Conservation (phyloP, 1,140 invertebrate genomes). For the Lysiphlebus fabarum region DNA sequence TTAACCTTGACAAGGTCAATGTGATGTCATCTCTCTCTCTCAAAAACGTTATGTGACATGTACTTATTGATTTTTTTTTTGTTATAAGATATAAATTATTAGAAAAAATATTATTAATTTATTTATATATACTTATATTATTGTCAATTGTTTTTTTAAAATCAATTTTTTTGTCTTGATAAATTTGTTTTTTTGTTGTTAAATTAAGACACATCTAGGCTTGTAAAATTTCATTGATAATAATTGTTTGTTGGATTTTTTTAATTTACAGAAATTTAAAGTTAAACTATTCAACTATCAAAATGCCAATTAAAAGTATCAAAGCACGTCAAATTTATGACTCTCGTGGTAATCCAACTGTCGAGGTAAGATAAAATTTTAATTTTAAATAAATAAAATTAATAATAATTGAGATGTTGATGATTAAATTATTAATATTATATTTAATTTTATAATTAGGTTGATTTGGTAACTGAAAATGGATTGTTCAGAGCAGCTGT, state of each 20-base stretch:
- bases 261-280: conserved; percentile 31
- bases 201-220: no score
- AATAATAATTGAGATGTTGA: not conserved
- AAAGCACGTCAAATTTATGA: conserved; percentile 97
- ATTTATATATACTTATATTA: no score
- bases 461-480: conserved; percentile 64
- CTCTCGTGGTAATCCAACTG: conserved; percentile 97
- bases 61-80: no score
- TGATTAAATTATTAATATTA: not conserved
- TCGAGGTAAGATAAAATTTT: conserved; percentile 67
- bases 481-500: conserved; percentile 95
- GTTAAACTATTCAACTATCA: conserved; percentile 39
- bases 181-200: no score
- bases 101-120: no score
- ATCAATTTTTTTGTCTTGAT: no score
- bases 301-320: conserved; percentile 79
- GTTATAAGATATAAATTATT: no score
- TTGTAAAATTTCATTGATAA: not conserved
- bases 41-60: no score
- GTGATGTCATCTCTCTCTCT: no score
- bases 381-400: conserved; percentile 16
- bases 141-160: no score
- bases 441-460: conserved; percentile 33
- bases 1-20: no score
- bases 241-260: conserved; percentile 4